Base-by-base conservation (phyloP, 2,797 vertebrate species). In the Pangasius larnaudii region DNA sequence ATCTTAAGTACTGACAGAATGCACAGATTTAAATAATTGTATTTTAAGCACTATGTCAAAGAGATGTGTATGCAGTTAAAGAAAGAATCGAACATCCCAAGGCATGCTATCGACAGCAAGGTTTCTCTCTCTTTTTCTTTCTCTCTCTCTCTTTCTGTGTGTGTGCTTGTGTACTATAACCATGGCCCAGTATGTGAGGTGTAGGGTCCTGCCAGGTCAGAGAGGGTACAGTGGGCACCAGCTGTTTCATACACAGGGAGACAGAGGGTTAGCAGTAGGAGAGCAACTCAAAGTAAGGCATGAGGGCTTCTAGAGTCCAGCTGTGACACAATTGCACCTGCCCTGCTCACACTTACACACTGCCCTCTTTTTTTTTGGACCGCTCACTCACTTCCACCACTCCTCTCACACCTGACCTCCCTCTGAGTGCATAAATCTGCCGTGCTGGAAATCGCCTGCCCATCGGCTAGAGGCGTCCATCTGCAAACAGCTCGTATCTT, bases 271-370 rank as follows among this genome's bases (percentile, higher is more conserved):
- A 88, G 87, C 90, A 86, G 87, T 86, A 87, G 90, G 91, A 90
- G 90, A 88, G 81, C 33, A 88, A 87, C 65, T 61, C 87, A 53
- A 72, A 90, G 89, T 84, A 86, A 88, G 88, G 77, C 90, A 83
- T 88, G 61, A 89, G 89, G 90, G 89, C 88, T 92, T 88, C 89
- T 88, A 90, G 85, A 87, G 85, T 82, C 90, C 92, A 93, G 92
- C 90, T 93, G 91, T 89, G 91, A 86, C 87, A 91, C 88, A 80
- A 87, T 87, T 69, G 75, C 91, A 92, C 91, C 92, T 93, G 91
- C 92, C 91, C 91, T 90, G 79, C 81, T 58, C 86, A 81, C 88
- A 83, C 87, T 51, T 79, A 79, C 83, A 91, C 91, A 91, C 91
- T 89, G 89, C 86, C 78, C 87, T 82, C 85, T 67, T 89, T 85